Percentiles rank a stretch among this genome's conserved stretches.
Evolutionary conservation across 1,140 invertebrate species (phyloP).

Genomic region (Magallana gigas): DNA sequence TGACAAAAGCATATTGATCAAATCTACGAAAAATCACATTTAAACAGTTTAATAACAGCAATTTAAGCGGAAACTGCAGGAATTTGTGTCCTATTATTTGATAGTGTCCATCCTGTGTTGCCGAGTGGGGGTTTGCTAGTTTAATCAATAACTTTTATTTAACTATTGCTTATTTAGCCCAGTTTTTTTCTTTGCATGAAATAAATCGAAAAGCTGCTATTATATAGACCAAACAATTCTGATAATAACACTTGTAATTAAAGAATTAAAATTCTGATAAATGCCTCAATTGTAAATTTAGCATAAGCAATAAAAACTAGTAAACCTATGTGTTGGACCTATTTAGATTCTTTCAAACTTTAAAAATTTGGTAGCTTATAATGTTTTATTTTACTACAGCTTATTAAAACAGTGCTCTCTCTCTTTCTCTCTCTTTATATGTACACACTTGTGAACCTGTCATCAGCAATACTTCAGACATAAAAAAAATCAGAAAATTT

Average conservation of each 20-base stretch:
- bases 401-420: too few relatives aligned
- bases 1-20: conserved; percentile 38
- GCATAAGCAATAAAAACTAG: too few relatives aligned
- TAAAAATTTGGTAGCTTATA: too few relatives aligned
- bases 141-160: conserved; percentile 12
- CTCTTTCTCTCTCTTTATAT: too few relatives aligned
- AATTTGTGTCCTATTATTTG: conserved; percentile 32
- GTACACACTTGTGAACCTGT: too few relatives aligned
- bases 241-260: neutral
- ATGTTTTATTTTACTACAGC: too few relatives aligned
- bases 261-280: conserved; percentile 19
- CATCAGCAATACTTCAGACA: too few relatives aligned
- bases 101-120: conserved; percentile 31
- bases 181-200: neutral
- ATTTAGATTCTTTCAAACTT: too few relatives aligned
- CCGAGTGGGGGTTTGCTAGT: conserved; percentile 1
- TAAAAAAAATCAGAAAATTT: too few relatives aligned
- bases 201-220: conserved; percentile 7
- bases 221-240: neutral
- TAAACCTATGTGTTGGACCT: too few relatives aligned
- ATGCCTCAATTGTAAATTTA: neutral
- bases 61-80: conserved; percentile 31
- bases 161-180: conserved; percentile 11
- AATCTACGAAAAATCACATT: conserved; percentile 37
- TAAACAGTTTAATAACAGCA: conserved; percentile 38